Evolutionary conservation across 2,888 invertebrate genomes (phyloP).

Genomic region (Lampropteryx suffumata): DNA sequence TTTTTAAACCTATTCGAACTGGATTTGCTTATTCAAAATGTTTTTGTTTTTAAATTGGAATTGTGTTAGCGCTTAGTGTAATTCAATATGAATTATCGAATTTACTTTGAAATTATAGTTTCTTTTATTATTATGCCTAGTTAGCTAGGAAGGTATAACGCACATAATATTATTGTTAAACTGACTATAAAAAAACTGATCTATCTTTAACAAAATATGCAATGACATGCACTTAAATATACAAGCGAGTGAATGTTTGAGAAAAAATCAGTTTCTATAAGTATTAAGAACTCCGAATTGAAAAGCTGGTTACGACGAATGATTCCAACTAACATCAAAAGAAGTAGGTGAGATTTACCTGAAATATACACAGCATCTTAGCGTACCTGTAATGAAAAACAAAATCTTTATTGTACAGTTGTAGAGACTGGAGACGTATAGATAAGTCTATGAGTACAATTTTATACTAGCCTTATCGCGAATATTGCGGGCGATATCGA

Average conservation of each 20-base stretch:
- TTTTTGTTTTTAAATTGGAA: slow-evolving; percentile 55
- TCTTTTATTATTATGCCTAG: slow-evolving; percentile 39
- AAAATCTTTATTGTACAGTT: slow-evolving; percentile 33
- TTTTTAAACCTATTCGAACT: slow-evolving; percentile 50
- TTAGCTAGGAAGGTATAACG: not conserved
- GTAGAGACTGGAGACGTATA: slow-evolving; percentile 32
- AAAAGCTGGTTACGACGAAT: no score
- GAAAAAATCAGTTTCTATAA: no score
- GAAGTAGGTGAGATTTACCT: slow-evolving; percentile 55
- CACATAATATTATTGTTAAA: no score
- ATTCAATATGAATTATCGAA: slow-evolving; percentile 80
- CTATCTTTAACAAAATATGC: no score
- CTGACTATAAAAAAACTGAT: no score
- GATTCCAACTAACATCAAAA: no score
- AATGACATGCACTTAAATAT: no score
- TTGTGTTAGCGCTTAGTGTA: slow-evolving; percentile 65
- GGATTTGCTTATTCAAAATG: slow-evolving; percentile 64
- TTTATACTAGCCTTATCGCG: slow-evolving; percentile 54
- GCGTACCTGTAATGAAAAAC: slow-evolving; percentile 64
- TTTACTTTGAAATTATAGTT: slow-evolving; percentile 44
- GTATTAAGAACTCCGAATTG: no score
- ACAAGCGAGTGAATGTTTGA: no score
- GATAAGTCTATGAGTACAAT: slow-evolving; percentile 40
- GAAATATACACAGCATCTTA: slow-evolving; percentile 67
- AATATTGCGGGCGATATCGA: slow-evolving; percentile 54